phyloP scores from a whole-genome alignment of 2,113 vertebrate genomes.

The Gadus macrocephalus region DNA sequence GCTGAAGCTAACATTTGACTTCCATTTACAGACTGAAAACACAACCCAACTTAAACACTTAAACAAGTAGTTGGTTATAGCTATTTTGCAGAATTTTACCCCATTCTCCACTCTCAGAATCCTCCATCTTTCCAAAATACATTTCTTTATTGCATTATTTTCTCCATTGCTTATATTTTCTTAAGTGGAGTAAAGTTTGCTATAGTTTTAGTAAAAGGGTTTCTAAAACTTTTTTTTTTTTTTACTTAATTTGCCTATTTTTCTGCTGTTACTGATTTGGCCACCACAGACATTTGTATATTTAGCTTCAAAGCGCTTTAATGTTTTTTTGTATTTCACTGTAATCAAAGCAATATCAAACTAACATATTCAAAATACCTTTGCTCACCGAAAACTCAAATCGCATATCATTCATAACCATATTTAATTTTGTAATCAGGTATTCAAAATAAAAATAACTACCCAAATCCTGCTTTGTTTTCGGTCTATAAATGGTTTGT shows the following conservation, averaged over 20 bases:
- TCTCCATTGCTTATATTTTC: no score
- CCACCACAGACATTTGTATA: not conserved
- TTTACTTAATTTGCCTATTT: not conserved
- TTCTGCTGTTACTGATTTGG: no score
- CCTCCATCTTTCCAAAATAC: no score
- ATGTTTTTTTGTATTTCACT: no score
- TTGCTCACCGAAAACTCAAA: not conserved
- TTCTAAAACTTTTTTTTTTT: not conserved
- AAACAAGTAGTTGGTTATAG: slow-evolving; percentile 8
- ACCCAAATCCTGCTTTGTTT: not conserved
- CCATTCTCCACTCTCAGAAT: no score
- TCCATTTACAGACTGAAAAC: slow-evolving; percentile 15
- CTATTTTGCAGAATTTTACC: no score
- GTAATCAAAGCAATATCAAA: no score
- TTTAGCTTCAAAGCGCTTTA: no score
- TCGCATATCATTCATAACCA: not conserved
- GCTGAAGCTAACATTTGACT: not conserved
- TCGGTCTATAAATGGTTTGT: no score
- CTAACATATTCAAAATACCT: not conserved
- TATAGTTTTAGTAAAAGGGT: no score
- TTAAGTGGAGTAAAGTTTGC: no score
- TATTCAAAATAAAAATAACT: slow-evolving; percentile 22
- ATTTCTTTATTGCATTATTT: no score
- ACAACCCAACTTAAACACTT: not conserved
- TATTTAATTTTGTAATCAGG: slow-evolving; percentile 15